phyloP scores from a whole-genome alignment of 2,113 vertebrate species.

The Caranx ignobilis region DNA sequence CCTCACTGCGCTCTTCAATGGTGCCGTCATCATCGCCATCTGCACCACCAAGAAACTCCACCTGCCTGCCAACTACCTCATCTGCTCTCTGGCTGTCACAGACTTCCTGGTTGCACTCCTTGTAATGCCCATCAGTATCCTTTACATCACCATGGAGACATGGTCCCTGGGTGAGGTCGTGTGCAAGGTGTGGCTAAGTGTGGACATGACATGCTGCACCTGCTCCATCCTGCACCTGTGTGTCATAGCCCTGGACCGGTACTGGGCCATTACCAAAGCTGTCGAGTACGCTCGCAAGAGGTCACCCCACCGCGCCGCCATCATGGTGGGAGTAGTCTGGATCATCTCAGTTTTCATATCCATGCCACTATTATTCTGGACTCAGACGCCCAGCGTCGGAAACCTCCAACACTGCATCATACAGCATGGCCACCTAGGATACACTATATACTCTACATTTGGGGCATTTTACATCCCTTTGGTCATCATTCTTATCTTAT shows the following conservation, averaged over 20 bases:
- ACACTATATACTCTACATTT: slow-evolving; percentile 91
- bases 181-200: slow-evolving; percentile 91
- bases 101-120: slow-evolving; percentile 91
- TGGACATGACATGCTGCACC: slow-evolving; percentile 94
- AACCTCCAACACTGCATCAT: slow-evolving; percentile 84
- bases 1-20: slow-evolving; percentile 87
- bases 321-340: slow-evolving; percentile 89
- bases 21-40: slow-evolving; percentile 89
- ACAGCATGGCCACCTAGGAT: slow-evolving; percentile 90
- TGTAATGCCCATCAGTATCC: slow-evolving; percentile 92
- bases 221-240: slow-evolving; percentile 94
- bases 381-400: slow-evolving; percentile 76
- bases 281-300: slow-evolving; percentile 89
- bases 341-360: slow-evolving; percentile 90
- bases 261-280: slow-evolving; percentile 94
- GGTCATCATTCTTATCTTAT: slow-evolving; percentile 91
- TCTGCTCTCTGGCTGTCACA: slow-evolving; percentile 92
- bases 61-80: slow-evolving; percentile 93
- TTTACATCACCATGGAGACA: slow-evolving; percentile 88
- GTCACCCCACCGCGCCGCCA: slow-evolving; percentile 84
- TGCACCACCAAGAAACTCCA: slow-evolving; percentile 92
- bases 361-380: slow-evolving; percentile 91
- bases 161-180: slow-evolving; percentile 89
- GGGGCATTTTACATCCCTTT: slow-evolving; percentile 93
- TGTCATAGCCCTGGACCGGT: slow-evolving; percentile 91